These are phyloP conservation scores for Bimastos eiseni DNA, from an alignment of 2,888 invertebrate genomes.

Conservation along the genomic window DNA sequence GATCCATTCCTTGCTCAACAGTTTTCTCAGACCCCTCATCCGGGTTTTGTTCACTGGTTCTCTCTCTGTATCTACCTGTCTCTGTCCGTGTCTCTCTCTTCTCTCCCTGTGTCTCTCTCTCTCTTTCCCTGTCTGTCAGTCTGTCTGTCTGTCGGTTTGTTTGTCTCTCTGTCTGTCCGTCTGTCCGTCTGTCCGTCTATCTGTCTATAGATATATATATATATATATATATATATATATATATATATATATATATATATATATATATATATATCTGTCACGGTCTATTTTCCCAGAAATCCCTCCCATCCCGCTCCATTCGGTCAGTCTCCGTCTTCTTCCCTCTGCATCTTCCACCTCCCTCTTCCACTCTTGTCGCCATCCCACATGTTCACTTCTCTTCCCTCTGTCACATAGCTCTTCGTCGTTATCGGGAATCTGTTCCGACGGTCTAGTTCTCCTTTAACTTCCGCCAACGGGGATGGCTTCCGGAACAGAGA, in stretches of 20 bases:
- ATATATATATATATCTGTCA: too few species aligned
- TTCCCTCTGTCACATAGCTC: neutral
- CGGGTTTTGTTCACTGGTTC: too few species aligned
- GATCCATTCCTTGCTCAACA: too few species aligned
- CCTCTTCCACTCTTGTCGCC: neutral
- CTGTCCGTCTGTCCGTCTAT: neutral
- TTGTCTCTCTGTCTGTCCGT: neutral
- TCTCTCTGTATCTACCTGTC: neutral
- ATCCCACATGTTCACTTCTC: neutral
- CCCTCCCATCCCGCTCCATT: neutral
- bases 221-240: too few species aligned
- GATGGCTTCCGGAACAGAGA: neutral
- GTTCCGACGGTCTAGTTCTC: neutral
- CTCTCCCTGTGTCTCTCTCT: neutral
- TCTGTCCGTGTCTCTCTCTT: neutral
- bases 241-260: too few species aligned
- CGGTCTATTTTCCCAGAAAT: too few species aligned
- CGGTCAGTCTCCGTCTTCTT: neutral
- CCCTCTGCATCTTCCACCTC: neutral
- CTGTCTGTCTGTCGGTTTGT: neutral
- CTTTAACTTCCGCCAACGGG: neutral
- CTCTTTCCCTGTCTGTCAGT: neutral
- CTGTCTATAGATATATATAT: too few species aligned
- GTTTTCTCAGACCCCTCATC: too few species aligned
- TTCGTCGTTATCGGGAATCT: neutral